Evolutionary conservation across 2,113 vertebrate genomes (phyloP), one percentile per base, ranked within the genome.

Genomic region (Typhlomys cinereus): DNA sequence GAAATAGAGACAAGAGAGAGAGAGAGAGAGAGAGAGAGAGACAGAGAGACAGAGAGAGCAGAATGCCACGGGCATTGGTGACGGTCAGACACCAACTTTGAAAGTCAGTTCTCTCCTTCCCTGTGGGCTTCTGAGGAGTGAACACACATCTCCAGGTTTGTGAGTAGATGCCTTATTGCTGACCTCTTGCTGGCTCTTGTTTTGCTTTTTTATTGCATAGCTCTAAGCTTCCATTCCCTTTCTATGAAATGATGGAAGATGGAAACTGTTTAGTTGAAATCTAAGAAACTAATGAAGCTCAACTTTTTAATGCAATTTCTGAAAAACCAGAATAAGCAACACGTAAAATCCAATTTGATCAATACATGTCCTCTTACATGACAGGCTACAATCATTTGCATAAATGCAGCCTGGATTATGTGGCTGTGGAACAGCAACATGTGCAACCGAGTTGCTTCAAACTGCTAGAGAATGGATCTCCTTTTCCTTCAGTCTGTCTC

Each of bases 321-420:
- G n/a, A 27, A 89, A 67, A 93, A 20, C 15, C 31, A 74, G 46
- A 82, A 76, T 52, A 78, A 93, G 75, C 54, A 61, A 90, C 76
- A 50, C n/a, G 36, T 78, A 52, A 82, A 88, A 39, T 41, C 39
- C 27, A 73, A 48, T 67, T 76, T 66, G 78, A 23, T 18, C 27
- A 48, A 18, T 18, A 39, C 13, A 7, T 57, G 1, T 81, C 41
- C 57, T 88, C 50, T n/a, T 94, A 34, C 84, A 48, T 76, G 67
- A 61, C 4, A 86, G 44, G 21, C 10, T 86, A 13, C 13, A 52
- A 44, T 50, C 48, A 20, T 39, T 39, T 83, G 29, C 46, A 74
- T 9, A 70, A 88, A 67, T 44, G 18, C 4, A 76, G n/a, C 21
- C 18, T 84, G n/a, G 27, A 10, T 62, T 2, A 23, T 27, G 50